Evolutionary conservation across 2,888 invertebrate genomes (phyloP), one percentile per base, ranked within the genome.

Genomic region (Dynastes maya): DNA sequence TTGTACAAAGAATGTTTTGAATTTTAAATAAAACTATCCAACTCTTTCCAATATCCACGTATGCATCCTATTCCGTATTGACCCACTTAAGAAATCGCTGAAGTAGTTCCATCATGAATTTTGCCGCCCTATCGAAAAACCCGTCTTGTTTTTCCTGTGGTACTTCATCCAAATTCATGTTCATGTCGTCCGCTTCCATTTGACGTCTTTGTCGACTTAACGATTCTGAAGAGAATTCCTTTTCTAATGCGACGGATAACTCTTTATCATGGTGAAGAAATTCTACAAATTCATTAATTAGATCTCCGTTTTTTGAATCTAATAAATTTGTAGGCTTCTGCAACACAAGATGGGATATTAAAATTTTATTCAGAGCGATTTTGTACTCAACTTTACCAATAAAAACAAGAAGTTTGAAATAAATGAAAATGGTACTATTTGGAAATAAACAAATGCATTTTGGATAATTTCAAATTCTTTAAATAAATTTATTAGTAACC

Each of bases 81-180:
- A 89, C 83, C 89, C 89, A 89, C 84, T 87, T 89, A 84, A 89
- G 86, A 87, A 89, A 89, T 85, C 88, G 82, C 85, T 89, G 89
- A 37, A 89, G 80, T 58, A 89, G 83, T 82, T 89, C 89, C 80
- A 89, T 85, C 6, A 89, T 87, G 78, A 89, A 89, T 81, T 88
- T 88, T 22, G 89, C 88, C 1, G 89, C 89, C 71, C 87, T 83
- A 78, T 89, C 89, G 79, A 89, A 87, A 80, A 89, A 89, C 16
- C 89, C 89, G n/a, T 80, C 82, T 29, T 84, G 80, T 74, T 83
- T 80, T 3, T 82, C 79, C 27, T 80, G 70, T 1, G 78, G 29
- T 0, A 67, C 70, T 27, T 76, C 82, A n/a, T 84, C 83, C 32
- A 81, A 16, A 16, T 67, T 65, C 16, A 55, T 72, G 13, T 63